Percentiles rank a stretch among this genome's conserved stretches.
These are phyloP conservation scores for Ictalurus punctatus DNA, from an alignment of 2,113 vertebrate genomes.

Conservation along the genomic window DNA sequence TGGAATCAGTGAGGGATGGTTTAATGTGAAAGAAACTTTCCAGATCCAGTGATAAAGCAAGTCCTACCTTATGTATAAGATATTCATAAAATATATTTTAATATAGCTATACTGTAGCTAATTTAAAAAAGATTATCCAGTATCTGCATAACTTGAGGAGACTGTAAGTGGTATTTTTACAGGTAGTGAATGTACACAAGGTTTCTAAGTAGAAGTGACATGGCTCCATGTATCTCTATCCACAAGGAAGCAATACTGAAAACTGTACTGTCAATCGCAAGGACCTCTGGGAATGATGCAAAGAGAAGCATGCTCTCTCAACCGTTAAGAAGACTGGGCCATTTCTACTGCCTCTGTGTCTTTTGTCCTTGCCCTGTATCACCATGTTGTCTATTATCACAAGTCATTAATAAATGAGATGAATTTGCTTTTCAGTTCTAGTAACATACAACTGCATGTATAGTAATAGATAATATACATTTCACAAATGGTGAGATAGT, in stretches of 20 bases:
- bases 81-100: neutral
- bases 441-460: neutral
- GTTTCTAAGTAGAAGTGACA: conserved; percentile 34
- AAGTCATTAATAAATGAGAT: neutral
- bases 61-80: neutral
- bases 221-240: conserved; percentile 44
- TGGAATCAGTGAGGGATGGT: neutral
- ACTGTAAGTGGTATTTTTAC: conserved; percentile 15
- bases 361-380: conserved; percentile 27
- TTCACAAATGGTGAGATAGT: neutral
- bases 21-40: conserved; percentile 4
- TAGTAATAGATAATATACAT: neutral
- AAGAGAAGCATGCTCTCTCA: conserved; percentile 5
- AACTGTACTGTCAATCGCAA: conserved; percentile 35
- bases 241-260: conserved; percentile 32
- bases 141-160: conserved; percentile 26
- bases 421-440: neutral
- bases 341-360: conserved; percentile 16
- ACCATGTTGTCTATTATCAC: neutral
- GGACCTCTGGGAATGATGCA: conserved; percentile 43
- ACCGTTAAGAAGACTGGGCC: conserved; percentile 12
- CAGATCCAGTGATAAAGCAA: neutral
- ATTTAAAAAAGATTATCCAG: neutral
- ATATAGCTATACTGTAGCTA: neutral
- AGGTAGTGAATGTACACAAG: conserved; percentile 15